Conservation (phyloP, 2,113 vertebrate genomes). For the Puffinus mauretanicus region DNA sequence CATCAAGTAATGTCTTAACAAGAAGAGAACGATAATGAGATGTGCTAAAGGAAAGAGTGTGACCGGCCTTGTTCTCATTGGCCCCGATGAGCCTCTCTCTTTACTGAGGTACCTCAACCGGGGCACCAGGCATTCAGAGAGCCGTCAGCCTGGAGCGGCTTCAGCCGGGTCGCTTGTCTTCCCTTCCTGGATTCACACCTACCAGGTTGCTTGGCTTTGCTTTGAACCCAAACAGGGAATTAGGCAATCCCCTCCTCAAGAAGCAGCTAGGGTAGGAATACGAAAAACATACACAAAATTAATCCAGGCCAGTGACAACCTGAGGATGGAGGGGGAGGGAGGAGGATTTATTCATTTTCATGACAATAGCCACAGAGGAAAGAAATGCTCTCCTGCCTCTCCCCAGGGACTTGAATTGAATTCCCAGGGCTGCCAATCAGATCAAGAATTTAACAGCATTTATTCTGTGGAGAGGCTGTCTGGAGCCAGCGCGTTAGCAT, state of each 20-base stretch:
- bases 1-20: neutral
- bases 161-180: neutral
- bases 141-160: neutral
- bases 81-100: neutral
- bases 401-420: constrained; percentile 50
- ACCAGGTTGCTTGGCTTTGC: neutral
- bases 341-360: constrained; percentile 65
- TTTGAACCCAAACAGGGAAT: neutral
- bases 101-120: neutral
- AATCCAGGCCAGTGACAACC: constrained; percentile 40
- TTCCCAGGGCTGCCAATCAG: constrained; percentile 70
- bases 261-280: neutral
- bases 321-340: neutral
- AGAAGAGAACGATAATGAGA: neutral
- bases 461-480: constrained; percentile 55
- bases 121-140: neutral
- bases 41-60: neutral
- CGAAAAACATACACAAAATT: neutral
- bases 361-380: constrained; percentile 62
- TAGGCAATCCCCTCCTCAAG: neutral
- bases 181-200: neutral
- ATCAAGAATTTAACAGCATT: constrained; percentile 58
- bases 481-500: constrained; percentile 47
- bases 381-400: constrained; percentile 41
- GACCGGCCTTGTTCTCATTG: neutral